Evolutionary conservation across 1,140 invertebrate species (phyloP).

Genomic region (Halotydeus destructor): DNA sequence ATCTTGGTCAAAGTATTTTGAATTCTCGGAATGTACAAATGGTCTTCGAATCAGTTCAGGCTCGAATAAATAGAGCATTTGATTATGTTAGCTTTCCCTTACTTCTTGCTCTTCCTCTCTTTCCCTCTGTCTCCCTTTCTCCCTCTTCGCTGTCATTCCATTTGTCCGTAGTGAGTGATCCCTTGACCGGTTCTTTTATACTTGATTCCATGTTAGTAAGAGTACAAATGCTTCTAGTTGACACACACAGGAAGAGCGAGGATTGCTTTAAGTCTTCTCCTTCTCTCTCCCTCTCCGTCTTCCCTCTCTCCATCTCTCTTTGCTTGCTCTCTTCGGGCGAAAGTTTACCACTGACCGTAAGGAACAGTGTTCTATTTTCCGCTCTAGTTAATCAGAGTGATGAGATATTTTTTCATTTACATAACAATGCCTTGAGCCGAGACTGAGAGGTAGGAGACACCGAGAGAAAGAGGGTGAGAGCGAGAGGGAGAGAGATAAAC

Average conservation of each 20-base stretch:
- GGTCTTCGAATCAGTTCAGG: too few relatives aligned
- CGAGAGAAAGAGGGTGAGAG: background rate
- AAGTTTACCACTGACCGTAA: background rate
- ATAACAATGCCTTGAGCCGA: background rate
- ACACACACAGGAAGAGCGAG: too few relatives aligned
- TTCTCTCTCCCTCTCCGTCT: background rate
- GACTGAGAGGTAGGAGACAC: background rate
- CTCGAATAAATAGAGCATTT: too few relatives aligned
- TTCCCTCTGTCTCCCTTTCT: too few relatives aligned
- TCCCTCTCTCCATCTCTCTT: background rate
- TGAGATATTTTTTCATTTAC: background rate
- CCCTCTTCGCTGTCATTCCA: background rate
- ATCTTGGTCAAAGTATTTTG: background rate
- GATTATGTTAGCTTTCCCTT: background rate
- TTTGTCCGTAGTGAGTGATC: background rate
- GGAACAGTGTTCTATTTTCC: conserved; percentile 1
- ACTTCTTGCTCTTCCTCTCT: background rate
- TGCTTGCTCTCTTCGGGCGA: background rate
- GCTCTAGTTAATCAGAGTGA: background rate
- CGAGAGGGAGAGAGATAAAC: background rate
- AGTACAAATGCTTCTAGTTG: too few relatives aligned
- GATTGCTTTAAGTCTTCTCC: conserved; percentile 1
- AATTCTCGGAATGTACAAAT: too few relatives aligned
- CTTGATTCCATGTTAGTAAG: too few relatives aligned
- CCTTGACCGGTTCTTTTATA: too few relatives aligned